Conservation (phyloP, 2,113 vertebrate genomes). For the Suricata suricatta region DNA sequence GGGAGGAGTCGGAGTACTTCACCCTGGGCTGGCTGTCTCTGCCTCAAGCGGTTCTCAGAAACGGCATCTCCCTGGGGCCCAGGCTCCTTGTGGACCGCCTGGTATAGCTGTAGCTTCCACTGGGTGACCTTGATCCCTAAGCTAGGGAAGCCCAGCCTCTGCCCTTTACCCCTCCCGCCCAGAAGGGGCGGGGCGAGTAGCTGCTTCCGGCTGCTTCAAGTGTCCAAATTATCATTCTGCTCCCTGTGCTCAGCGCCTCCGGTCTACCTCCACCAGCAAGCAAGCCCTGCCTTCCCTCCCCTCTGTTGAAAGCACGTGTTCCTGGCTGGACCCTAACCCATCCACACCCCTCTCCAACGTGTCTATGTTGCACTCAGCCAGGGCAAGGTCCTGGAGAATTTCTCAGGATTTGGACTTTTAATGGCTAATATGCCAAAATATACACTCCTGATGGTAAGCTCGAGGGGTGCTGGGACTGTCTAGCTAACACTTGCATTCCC, state of each 20-base stretch:
- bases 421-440: background rate
- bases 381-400: background rate
- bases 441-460: background rate
- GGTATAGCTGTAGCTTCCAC: background rate
- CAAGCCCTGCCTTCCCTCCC: background rate
- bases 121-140: background rate
- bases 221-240: background rate
- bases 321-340: background rate
- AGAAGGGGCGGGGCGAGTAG: accelerated
- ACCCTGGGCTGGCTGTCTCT: background rate
- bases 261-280: background rate
- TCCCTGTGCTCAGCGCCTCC: too few relatives aligned
- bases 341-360: background rate
- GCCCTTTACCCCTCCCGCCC: too few relatives aligned
- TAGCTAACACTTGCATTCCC: background rate
- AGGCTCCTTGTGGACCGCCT: background rate
- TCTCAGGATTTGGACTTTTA: background rate
- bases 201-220: background rate
- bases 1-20: background rate
- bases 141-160: background rate
- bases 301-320: background rate
- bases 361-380: background rate
- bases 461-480: background rate
- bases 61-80: background rate
- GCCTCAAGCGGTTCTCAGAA: background rate